These are phyloP conservation scores for Prochilodus magdalenae DNA, from an alignment of 2,113 vertebrate species.

Conservation along the genomic window DNA sequence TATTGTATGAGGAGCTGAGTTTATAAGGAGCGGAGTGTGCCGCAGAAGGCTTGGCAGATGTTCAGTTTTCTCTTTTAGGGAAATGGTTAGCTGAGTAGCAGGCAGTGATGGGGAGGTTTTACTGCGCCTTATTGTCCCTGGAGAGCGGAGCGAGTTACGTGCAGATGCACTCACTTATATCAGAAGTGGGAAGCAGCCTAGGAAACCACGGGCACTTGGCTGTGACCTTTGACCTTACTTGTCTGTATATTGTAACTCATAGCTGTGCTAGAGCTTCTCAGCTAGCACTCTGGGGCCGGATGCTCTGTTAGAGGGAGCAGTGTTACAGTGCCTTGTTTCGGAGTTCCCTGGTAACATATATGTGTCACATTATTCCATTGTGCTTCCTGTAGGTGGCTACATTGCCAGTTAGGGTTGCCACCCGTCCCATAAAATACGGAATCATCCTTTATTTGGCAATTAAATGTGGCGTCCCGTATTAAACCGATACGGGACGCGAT, in stretches of 20 bases:
- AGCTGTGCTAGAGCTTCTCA: background rate
- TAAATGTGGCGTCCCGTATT: no score
- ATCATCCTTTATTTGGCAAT: no score
- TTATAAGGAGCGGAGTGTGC: background rate
- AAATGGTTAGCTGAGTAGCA: background rate
- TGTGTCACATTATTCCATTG: no score
- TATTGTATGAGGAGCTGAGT: constrained; percentile 1
- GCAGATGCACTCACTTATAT: background rate
- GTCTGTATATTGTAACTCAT: background rate
- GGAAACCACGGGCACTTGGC: background rate
- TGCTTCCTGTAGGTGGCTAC: no score
- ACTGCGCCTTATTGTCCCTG: background rate
- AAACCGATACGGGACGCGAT: no score
- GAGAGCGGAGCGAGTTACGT: background rate
- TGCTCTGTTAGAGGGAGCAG: background rate
- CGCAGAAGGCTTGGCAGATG: background rate
- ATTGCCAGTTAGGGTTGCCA: no score
- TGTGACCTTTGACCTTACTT: background rate
- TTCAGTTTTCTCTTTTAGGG: background rate
- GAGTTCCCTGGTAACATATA: no score
- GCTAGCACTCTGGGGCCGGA: background rate
- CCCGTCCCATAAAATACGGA: no score
- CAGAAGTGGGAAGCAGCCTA: background rate
- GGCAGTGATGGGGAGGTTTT: background rate
- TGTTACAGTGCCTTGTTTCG: background rate